Base-by-base conservation (phyloP, 92 coral and sea anemone species). In the Porites divaricata region DNA sequence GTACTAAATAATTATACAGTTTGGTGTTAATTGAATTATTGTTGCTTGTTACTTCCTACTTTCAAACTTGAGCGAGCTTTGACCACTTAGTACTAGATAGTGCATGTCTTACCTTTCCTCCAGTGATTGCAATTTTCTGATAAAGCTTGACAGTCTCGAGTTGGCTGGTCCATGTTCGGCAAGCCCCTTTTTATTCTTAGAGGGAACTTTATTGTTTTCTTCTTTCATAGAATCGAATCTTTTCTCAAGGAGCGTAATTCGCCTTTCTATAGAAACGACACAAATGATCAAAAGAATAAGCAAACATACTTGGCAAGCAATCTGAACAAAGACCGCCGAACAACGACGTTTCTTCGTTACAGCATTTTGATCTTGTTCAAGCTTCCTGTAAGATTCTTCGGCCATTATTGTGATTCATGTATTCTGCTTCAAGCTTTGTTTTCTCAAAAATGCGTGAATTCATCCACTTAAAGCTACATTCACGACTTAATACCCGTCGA, bases 241-340 rank as follows among this genome's bases (percentile, higher is more conserved):
- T 2, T 61, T 63, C 49, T 75, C 80, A 57, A 75, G 52, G 45
- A 57, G 1, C 9, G 80, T 19, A 35, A 75, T 15, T 26, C 80
- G 66, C 53, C 67, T 75, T 58, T 75, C 67, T 10, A 75, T 57
- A 5, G 80, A 75, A 8, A 57, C 80, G 26, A 73, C 77, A 52
- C 77, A 73, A 20, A 73, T 22, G 21, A 73, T 73, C 12, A 73
- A 73, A 10, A 73, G 16, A 20, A 73, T 26, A 5, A 52, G 22
- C 4, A 58, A 54, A 10, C 25, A 52, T 9, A 73, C 12, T 19
- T 50, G 77, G 77, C 77, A 73, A 20, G 12, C 24, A 51, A 73
- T 52, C 16, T 73, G 77, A 8, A 73, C 77, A 5, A 51, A 73
- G 20, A 62, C 15, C 23, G 77, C 53, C 1, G 77, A 51, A 73